A percentile compares a stretch with the other conserved stretches of the same genome.
Evolutionary conservation across 92 coral and sea anemone genomes (phyloP).

Genomic region (Zoanthus sociatus): DNA sequence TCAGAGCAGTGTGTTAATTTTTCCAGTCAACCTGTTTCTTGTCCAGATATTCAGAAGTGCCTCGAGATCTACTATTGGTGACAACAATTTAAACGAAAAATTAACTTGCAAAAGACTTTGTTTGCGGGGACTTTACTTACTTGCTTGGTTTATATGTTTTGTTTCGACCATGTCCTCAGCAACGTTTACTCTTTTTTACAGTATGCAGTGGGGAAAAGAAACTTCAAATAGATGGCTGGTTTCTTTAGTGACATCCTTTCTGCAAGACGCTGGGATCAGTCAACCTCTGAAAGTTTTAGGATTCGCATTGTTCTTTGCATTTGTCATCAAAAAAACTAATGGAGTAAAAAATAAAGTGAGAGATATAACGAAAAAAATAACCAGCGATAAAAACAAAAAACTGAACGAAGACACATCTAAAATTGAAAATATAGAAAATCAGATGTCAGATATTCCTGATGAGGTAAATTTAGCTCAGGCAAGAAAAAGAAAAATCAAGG

Average conservation of each 20-base stretch:
- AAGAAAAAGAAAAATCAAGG: slow-evolving; percentile 71
- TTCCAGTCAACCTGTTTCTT: slow-evolving; percentile 81
- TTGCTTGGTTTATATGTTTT: slow-evolving; percentile 75
- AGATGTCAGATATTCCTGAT: slow-evolving; percentile 41
- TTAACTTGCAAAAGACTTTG: not conserved
- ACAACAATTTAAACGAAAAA: not conserved
- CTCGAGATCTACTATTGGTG: slow-evolving; percentile 8
- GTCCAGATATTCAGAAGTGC: slow-evolving; percentile 81
- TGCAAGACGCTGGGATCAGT: slow-evolving; percentile 81
- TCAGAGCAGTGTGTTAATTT: slow-evolving; percentile 85
- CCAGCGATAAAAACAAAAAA: not conserved
- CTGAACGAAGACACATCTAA: not conserved
- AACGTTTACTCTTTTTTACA: slow-evolving; percentile 76
- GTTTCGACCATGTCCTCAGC: slow-evolving; percentile 60
- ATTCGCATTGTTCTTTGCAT: slow-evolving; percentile 71
- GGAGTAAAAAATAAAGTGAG: slow-evolving; percentile 54
- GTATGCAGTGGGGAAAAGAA: slow-evolving; percentile 89
- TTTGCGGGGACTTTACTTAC: slow-evolving; percentile 51
- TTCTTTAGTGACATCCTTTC: slow-evolving; percentile 82
- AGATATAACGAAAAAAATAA: not conserved
- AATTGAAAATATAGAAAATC: not conserved
- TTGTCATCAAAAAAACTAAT: slow-evolving; percentile 55
- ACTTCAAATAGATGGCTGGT: slow-evolving; percentile 86
- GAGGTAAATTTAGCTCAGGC: slow-evolving; percentile 64
- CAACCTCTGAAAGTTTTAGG: slow-evolving; percentile 83